phyloP scores from a whole-genome alignment of 37 sponge, comb jelly and placozoan species.

The Theonella swinhoei region DNA sequence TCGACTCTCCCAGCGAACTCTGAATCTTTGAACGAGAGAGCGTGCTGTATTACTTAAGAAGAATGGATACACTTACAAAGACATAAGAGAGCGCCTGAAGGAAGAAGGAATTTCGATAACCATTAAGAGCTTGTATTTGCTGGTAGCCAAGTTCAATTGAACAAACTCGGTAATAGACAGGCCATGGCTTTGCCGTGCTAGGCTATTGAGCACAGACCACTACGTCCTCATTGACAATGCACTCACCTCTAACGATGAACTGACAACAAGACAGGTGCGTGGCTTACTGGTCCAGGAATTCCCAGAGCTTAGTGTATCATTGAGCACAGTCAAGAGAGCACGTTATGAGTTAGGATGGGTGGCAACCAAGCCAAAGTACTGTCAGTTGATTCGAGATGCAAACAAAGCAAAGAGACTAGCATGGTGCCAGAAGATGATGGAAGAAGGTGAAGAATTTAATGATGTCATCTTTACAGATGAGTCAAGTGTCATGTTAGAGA shows the following conservation, averaged over 20 bases:
- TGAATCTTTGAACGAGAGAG: too few species aligned
- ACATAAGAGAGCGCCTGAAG: not conserved
- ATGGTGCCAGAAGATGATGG: constrained; percentile 12
- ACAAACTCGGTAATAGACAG: not conserved
- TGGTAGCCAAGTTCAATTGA: not conserved
- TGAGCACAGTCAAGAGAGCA: constrained; percentile 23
- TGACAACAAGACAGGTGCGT: constrained; percentile 23
- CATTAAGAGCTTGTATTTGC: not conserved
- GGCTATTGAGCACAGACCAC: not conserved
- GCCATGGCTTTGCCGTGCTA: not conserved
- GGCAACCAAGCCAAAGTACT: constrained; percentile 26
- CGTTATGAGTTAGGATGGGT: constrained; percentile 22
- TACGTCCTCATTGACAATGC: constrained; percentile 16
- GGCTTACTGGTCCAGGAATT: constrained; percentile 18
- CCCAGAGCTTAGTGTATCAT: constrained; percentile 20
- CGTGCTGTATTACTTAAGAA: not conserved
- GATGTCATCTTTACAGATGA: constrained; percentile 51
- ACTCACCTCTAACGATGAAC: constrained; percentile 33
- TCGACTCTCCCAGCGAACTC: too few species aligned
- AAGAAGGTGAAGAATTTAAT: constrained; percentile 17
- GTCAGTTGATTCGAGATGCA: constrained; percentile 51
- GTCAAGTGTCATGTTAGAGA: constrained; percentile 26
- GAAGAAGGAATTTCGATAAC: not conserved
- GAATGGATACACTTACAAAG: not conserved
- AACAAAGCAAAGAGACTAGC: constrained; percentile 34